phyloP scores from a whole-genome alignment of 2,888 invertebrate genomes.

The Ptychoptera contaminata region DNA sequence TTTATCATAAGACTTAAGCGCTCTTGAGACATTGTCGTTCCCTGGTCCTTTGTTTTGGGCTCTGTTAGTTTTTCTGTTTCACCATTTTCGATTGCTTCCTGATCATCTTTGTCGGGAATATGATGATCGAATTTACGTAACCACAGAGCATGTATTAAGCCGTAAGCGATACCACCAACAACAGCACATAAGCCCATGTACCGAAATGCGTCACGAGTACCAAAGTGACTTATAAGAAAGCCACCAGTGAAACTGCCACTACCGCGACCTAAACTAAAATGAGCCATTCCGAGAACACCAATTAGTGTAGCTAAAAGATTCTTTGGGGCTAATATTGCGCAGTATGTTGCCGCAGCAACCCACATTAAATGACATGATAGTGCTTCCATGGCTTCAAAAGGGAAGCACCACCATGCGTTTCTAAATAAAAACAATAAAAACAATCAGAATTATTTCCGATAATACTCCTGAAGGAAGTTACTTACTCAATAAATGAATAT shows the following conservation, averaged over 20 bases:
- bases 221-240: constrained; percentile 55
- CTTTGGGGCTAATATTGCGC: constrained; percentile 68
- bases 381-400: constrained; percentile 75
- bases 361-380: constrained; percentile 78
- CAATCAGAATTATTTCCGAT: constrained; percentile 16
- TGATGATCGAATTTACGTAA: constrained; percentile 42
- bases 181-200: constrained; percentile 63
- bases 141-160: constrained; percentile 55
- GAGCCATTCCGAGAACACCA: constrained; percentile 75
- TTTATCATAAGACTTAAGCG: constrained; percentile 57
- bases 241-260: constrained; percentile 72
- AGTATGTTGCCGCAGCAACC: constrained; percentile 81
- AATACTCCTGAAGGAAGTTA: constrained; percentile 16
- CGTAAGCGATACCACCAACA: constrained; percentile 52
- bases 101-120: constrained; percentile 21
- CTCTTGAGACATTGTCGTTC: constrained; percentile 55
- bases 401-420: constrained; percentile 79
- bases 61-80: constrained; percentile 50
- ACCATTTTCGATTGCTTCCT: constrained; percentile 33
- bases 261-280: constrained; percentile 73
- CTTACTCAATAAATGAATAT: constrained; percentile 74
- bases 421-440: constrained; percentile 29
- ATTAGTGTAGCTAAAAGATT: constrained; percentile 71
- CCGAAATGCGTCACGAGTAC: constrained; percentile 61
- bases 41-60: constrained; percentile 48